Percentiles rank a stretch among this genome's conserved stretches.
Conservation (phyloP, 2,113 vertebrate genomes). For the Triplophysa tibetana region DNA sequence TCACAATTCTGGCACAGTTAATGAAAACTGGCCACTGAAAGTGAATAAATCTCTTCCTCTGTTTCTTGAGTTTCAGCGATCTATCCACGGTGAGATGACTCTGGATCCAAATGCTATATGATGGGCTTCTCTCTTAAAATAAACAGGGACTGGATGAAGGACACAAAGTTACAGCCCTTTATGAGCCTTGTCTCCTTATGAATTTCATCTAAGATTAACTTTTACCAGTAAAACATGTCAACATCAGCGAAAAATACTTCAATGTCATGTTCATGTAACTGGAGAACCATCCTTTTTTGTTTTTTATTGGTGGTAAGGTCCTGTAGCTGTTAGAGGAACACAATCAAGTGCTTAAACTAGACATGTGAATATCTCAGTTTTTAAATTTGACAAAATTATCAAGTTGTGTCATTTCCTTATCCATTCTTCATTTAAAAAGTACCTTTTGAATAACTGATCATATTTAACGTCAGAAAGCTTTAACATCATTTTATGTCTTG, state of each 20-base stretch:
- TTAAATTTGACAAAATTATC: too few relatives aligned
- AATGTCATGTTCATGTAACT: constrained; percentile 39
- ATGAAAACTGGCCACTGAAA: background rate
- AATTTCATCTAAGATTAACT: constrained; percentile 73
- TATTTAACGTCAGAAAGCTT: too few relatives aligned
- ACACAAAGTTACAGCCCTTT: constrained; percentile 58
- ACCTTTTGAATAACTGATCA: too few relatives aligned
- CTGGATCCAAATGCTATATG: background rate
- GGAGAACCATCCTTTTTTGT: background rate
- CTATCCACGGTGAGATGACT: background rate
- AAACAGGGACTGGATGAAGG: background rate
- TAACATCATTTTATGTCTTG: too few relatives aligned
- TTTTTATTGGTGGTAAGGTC: constrained; percentile 1
- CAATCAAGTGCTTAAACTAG: too few relatives aligned
- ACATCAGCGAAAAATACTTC: constrained; percentile 61
- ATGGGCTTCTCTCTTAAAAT: background rate
- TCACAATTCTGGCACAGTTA: background rate
- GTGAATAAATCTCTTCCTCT: background rate
- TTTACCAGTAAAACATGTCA: constrained; percentile 53
- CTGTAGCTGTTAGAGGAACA: background rate
- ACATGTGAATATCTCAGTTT: too few relatives aligned
- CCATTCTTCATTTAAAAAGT: too few relatives aligned
- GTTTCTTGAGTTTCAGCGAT: background rate
- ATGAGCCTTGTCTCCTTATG: constrained; percentile 61
- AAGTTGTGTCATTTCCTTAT: too few relatives aligned